Percentiles rank a stretch among this genome's conserved stretches.
Conservation (phyloP, 2,797 vertebrate genomes). For the Macroramphosus scolopax region DNA sequence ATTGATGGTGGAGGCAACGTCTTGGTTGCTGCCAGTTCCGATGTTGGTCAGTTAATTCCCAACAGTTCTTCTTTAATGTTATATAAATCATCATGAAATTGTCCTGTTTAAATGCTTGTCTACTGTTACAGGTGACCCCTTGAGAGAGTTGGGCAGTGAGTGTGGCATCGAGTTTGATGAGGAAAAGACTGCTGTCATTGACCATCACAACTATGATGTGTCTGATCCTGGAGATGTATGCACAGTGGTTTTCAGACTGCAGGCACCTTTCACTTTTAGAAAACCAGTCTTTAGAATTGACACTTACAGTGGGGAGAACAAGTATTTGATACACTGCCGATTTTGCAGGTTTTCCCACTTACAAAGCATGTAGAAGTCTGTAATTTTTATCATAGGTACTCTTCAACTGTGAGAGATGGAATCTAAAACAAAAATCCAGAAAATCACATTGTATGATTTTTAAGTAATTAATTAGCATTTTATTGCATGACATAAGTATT, state of each 20-base stretch:
- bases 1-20: slow-evolving; percentile 96
- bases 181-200: slow-evolving; percentile 93
- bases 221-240: slow-evolving; percentile 93
- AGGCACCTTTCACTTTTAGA: too few species aligned
- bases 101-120: not conserved
- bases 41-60: slow-evolving; percentile 84
- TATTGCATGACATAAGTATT: too few species aligned
- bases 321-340: too few species aligned
- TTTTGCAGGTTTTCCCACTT: too few species aligned
- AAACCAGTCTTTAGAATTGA: too few species aligned
- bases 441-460: too few species aligned
- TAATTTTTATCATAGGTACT: too few species aligned
- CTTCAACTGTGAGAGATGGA: too few species aligned
- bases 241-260: not conserved
- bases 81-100: not conserved
- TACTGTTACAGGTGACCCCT: slow-evolving; percentile 85
- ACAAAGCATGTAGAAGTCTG: too few species aligned
- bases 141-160: slow-evolving; percentile 95
- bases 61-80: not conserved
- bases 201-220: slow-evolving; percentile 94
- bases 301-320: too few species aligned
- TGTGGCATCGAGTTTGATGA: slow-evolving; percentile 98
- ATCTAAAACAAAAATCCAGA: too few species aligned
- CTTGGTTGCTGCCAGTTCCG: slow-evolving; percentile 90
- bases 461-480: too few species aligned